phyloP scores from a whole-genome alignment of 2,797 vertebrate species.

The Tokudaia muenninki region DNA sequence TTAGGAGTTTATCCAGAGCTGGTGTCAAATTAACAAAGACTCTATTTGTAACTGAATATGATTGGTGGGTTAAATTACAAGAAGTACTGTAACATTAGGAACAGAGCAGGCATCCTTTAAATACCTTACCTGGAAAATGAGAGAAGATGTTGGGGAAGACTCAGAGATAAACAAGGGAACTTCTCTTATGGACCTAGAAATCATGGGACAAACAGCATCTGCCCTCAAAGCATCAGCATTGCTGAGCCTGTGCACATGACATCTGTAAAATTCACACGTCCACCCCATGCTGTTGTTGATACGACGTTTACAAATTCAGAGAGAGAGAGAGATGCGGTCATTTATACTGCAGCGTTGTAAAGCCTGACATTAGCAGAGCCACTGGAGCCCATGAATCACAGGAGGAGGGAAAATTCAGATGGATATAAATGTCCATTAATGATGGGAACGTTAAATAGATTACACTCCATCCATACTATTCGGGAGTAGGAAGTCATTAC shows the following conservation, averaged over 20 bases:
- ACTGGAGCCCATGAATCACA: constrained; percentile 76
- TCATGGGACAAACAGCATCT: neutral
- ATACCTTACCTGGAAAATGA: neutral
- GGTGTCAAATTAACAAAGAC: neutral
- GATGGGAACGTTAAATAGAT: constrained; percentile 79
- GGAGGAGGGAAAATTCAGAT: constrained; percentile 74
- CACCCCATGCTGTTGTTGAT: neutral
- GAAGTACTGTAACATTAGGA: neutral
- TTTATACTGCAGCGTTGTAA: constrained; percentile 50
- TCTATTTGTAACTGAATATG: neutral
- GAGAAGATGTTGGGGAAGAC: too few relatives aligned
- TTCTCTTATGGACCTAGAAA: neutral
- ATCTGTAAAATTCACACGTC: neutral
- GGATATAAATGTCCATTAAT: constrained; percentile 78
- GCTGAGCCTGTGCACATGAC: accelerated
- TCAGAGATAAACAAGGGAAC: neutral
- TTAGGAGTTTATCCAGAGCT: neutral
- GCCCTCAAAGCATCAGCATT: neutral
- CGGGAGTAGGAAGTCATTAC: constrained; percentile 69
- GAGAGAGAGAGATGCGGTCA: constrained; percentile 66
- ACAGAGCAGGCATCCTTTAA: neutral
- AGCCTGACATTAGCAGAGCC: constrained; percentile 68
- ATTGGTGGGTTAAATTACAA: neutral
- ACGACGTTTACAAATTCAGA: constrained; percentile 72
- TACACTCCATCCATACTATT: constrained; percentile 44